Evolutionary conservation across 2,113 vertebrate species (phyloP), one percentile per base, ranked within the genome.

Genomic region (Gymnorhina tibicen): DNA sequence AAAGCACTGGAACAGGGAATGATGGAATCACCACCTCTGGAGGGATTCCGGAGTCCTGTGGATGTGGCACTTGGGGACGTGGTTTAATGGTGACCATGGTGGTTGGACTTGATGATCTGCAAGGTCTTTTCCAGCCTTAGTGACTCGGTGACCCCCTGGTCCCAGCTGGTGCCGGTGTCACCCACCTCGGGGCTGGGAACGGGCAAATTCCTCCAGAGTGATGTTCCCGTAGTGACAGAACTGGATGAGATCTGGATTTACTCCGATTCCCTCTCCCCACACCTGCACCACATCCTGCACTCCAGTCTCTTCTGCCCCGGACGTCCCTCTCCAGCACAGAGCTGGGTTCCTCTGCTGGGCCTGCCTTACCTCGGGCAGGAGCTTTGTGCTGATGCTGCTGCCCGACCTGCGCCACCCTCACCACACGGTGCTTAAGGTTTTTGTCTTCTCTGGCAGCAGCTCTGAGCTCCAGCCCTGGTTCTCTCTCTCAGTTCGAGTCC

Each of bases 211-310:
- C 58, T 68, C 19, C 32, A 1, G 1, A 8, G 53, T 2, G 4
- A 0, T 3, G 5, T 10, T 21, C 53, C 33, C 22, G 0, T 2
- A 10, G 13, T 26, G 68, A 5, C 32, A 22, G 52, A 28, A 2
- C 0, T 4, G 39, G 18, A 1, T 8, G 11, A n/a, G 49, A 1
- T 4, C 0, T 0, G 9, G 59, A 0, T 76, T 69, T 75, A 6
- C 8, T 11, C 5, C 7, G 17, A 13, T 27, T 33, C 41, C 46
- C 22, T 33, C 12, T 17, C 20, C 26, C 42, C 1, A 4, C 33
- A 2, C 19, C n/a, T n/a, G n/a, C n/a, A n/a, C n/a, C n/a, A n/a
- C 10, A 1, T 6, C 24, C 21, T 35, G 64, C 35, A 10, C 5
- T 17, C 39, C 7, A 1, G 5, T 17, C 30, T 5, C 14, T 12